phyloP scores from a whole-genome alignment of 1,140 invertebrate species.

The Charaxes varanes region DNA sequence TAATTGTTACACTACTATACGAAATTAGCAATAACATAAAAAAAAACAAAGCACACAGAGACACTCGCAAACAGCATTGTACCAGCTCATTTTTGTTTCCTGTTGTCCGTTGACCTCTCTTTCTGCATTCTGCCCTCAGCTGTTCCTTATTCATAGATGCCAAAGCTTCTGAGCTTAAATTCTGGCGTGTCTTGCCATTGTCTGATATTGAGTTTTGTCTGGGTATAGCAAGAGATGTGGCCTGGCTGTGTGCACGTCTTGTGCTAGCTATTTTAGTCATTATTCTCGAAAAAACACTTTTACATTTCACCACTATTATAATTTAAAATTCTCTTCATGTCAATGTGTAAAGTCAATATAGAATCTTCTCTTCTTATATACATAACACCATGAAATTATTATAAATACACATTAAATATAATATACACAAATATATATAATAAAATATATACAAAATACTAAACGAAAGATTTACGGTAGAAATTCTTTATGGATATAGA shows the following conservation, averaged over 20 bases:
- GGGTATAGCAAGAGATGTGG: conserved; percentile 51
- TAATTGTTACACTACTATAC: conserved; percentile 7
- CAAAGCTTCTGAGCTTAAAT: conserved; percentile 65
- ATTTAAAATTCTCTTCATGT: conserved; percentile 17
- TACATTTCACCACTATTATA: conserved; percentile 18
- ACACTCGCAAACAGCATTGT: conserved; percentile 57
- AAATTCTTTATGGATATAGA: neutral
- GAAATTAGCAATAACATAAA: conserved; percentile 13
- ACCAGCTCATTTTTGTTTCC: conserved; percentile 80
- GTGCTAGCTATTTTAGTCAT: conserved; percentile 51
- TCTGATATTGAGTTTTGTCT: conserved; percentile 61
- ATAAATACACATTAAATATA: conserved; percentile 6
- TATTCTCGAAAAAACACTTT: conserved; percentile 25
- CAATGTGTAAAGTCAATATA: conserved; percentile 14
- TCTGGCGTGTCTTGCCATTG: conserved; percentile 58
- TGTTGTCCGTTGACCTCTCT: conserved; percentile 75
- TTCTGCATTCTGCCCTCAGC: conserved; percentile 76
- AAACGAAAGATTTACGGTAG: neutral
- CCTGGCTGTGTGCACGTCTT: conserved; percentile 60
- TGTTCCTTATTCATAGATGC: conserved; percentile 77
- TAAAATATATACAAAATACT: neutral
- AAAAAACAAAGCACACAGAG: conserved; percentile 23
- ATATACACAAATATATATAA: neutral
- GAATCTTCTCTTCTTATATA: conserved; percentile 6
- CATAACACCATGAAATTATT: conserved; percentile 10